phyloP scores from a whole-genome alignment of 2,113 vertebrate species.

The Sinocyclocheilus maitianheensis region DNA sequence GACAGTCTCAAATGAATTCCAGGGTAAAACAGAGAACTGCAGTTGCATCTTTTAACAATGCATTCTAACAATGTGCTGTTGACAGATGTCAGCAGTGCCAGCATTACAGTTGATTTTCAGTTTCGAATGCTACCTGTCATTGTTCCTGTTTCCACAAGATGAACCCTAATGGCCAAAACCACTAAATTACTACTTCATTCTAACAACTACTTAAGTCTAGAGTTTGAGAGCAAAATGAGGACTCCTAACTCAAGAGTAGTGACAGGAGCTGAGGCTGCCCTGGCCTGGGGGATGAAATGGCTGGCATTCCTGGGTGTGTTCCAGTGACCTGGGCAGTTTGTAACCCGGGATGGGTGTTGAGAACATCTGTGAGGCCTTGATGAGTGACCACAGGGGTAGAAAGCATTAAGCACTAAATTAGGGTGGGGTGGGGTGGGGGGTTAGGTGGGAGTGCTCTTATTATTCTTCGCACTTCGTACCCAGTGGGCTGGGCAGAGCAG shows the following conservation, averaged over 20 bases:
- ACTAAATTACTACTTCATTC: slow-evolving; percentile 11
- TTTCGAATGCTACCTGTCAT: not conserved
- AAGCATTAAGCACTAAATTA: slow-evolving; percentile 64
- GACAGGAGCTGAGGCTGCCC: slow-evolving; percentile 65
- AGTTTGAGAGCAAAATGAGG: slow-evolving; percentile 25
- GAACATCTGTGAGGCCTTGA: slow-evolving; percentile 58
- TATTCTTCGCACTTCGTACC: slow-evolving; percentile 68
- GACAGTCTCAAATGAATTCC: not conserved
- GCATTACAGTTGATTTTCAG: not conserved
- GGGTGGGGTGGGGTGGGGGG: slow-evolving; percentile 35
- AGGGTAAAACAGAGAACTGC: not conserved
- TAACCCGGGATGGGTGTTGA: slow-evolving; percentile 55
- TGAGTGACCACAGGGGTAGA: slow-evolving; percentile 71
- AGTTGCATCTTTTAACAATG: not conserved
- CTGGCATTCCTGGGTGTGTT: slow-evolving; percentile 65
- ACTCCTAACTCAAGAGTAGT: slow-evolving; percentile 33
- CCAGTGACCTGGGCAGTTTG: slow-evolving; percentile 59
- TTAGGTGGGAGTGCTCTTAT: slow-evolving; percentile 28
- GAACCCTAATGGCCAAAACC: slow-evolving; percentile 22
- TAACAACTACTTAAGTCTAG: slow-evolving; percentile 6
- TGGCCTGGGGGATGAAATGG: slow-evolving; percentile 64
- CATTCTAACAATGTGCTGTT: not conserved
- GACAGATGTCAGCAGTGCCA: not conserved
- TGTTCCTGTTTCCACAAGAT: not conserved
- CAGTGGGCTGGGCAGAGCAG: slow-evolving; percentile 75